Conservation (phyloP, 2,113 vertebrate genomes). For the Syngnathus scovelli region DNA sequence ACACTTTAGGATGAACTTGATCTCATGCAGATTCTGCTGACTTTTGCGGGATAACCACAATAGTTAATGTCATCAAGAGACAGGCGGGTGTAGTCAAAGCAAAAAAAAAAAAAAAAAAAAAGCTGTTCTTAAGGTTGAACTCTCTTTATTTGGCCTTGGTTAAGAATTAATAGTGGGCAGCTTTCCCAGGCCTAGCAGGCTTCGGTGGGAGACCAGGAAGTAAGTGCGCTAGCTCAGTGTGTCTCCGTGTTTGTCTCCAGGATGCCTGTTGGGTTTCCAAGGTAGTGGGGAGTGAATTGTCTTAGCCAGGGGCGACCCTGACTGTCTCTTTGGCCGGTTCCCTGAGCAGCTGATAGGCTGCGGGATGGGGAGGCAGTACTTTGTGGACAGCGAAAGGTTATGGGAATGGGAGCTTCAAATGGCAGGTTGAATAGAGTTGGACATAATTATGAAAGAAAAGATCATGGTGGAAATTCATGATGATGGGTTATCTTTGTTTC, state of each 20-base stretch:
- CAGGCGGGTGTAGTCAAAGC: conserved; percentile 1
- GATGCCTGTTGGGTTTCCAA: conserved; percentile 64
- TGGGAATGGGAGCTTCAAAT: conserved; percentile 53
- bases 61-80: conserved; percentile 7
- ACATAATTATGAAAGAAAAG: conserved; percentile 29
- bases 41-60: background rate
- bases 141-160: conserved; percentile 27
- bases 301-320: conserved; percentile 54
- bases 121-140: conserved; percentile 17
- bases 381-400: conserved; percentile 51
- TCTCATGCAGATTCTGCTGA: background rate
- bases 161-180: conserved; percentile 21
- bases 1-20: background rate
- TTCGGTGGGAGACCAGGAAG: conserved; percentile 53
- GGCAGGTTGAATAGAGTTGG: conserved; percentile 22
- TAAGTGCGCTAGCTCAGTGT: conserved; percentile 43
- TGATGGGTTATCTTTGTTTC: background rate
- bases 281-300: conserved; percentile 55
- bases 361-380: conserved; percentile 29
- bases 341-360: conserved; percentile 60
- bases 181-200: conserved; percentile 54
- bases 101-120: conserved; percentile 6
- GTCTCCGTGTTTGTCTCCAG: conserved; percentile 63
- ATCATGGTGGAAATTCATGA: conserved; percentile 29
- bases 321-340: conserved; percentile 50